Percentiles rank a stretch among this genome's conserved stretches.
Conservation (phyloP, 2,113 vertebrate genomes). For the Meleagris gallopavo region DNA sequence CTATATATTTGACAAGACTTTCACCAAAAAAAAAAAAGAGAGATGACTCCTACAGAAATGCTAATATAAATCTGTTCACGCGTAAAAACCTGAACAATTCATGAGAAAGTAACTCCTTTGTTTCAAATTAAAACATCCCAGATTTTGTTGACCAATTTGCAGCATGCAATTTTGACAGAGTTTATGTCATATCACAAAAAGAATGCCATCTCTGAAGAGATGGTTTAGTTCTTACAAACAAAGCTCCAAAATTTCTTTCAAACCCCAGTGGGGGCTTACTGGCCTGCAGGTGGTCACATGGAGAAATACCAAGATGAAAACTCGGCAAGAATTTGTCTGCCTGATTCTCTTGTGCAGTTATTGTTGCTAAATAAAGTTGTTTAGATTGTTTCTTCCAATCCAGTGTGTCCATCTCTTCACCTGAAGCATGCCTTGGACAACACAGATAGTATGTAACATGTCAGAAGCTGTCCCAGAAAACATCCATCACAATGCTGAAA, state of each 20-base stretch:
- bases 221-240: neutral
- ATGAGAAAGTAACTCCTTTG: neutral
- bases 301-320: neutral
- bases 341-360: neutral
- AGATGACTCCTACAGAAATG: neutral
- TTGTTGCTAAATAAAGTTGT: neutral
- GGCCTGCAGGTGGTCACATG: neutral
- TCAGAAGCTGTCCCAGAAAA: neutral
- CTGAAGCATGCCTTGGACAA: neutral
- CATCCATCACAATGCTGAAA: neutral
- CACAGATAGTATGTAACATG: neutral
- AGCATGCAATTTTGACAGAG: neutral
- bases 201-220: neutral
- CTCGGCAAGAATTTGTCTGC: neutral
- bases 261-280: neutral
- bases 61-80: neutral
- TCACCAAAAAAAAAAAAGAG: neutral
- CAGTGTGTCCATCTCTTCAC: neutral
- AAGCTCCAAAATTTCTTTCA: neutral
- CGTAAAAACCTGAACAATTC: neutral
- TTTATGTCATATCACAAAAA: neutral
- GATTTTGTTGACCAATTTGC: neutral
- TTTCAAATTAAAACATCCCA: neutral
- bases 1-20: neutral
- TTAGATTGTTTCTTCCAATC: neutral